These are phyloP conservation scores for Microplitis mediator DNA, from an alignment of 1,140 invertebrate species.

Conservation along the genomic window DNA sequence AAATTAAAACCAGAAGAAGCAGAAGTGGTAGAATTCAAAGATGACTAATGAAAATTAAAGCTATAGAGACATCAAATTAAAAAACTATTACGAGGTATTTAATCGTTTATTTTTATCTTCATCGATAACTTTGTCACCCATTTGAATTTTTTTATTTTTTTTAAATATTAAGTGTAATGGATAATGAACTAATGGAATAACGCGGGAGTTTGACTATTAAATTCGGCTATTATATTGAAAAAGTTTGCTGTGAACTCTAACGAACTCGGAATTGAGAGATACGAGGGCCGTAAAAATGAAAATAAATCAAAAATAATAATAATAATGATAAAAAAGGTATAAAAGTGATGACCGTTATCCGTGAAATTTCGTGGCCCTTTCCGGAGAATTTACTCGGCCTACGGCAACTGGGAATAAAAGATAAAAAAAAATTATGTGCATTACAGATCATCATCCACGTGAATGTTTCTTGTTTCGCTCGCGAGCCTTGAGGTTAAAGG, in stretches of 20 bases:
- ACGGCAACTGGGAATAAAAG: constrained; percentile 6
- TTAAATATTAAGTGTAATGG: not conserved
- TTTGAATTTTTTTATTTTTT: constrained; percentile 3
- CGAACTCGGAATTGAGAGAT: constrained; percentile 19
- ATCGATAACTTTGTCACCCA: not conserved
- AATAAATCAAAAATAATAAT: constrained; percentile 15
- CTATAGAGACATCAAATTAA: too few relatives aligned
- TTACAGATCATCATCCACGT: constrained; percentile 21
- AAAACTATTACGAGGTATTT: too few relatives aligned
- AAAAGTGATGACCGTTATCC: constrained; percentile 2
- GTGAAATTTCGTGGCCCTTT: constrained; percentile 23
- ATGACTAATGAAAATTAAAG: too few relatives aligned
- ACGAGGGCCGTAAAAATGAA: constrained; percentile 1
- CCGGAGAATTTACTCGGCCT: constrained; percentile 17
- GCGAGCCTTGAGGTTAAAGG: constrained; percentile 18
- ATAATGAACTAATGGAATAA: too few relatives aligned
- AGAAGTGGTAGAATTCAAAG: too few relatives aligned
- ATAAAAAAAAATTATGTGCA: constrained; percentile 12
- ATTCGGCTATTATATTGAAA: too few relatives aligned
- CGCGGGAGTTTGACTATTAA: too few relatives aligned
- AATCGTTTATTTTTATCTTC: not conserved
- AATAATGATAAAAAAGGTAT: not conserved
- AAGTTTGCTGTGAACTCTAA: constrained; percentile 9
- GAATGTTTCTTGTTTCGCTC: not conserved
- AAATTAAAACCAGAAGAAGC: not conserved